Percentiles rank a stretch among this genome's conserved stretches.
Conservation (phyloP, 2,797 vertebrate species). For the Pangasius krempfi region DNA sequence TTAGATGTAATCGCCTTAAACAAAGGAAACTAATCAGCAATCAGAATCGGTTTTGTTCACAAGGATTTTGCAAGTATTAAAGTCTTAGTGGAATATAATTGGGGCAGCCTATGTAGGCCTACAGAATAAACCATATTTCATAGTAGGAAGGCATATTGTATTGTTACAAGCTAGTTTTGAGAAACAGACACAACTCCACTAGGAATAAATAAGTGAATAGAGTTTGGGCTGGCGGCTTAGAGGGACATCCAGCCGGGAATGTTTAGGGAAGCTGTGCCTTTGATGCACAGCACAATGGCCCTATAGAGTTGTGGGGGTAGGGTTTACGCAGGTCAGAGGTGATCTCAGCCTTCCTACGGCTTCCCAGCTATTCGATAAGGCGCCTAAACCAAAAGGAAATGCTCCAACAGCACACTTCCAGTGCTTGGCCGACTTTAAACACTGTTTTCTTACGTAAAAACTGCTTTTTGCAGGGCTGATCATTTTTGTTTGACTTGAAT, state of each 20-base stretch:
- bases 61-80: not conserved
- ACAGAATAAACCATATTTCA: not conserved
- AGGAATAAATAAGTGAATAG: not conserved
- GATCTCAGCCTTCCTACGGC: constrained; percentile 80
- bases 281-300: constrained; percentile 55
- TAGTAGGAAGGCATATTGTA: not conserved
- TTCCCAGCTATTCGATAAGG: constrained; percentile 73
- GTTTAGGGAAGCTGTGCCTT: constrained; percentile 51
- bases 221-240: constrained; percentile 8
- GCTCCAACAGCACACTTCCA: not conserved
- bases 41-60: not conserved
- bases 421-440: not conserved
- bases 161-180: not conserved
- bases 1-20: not conserved
- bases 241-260: constrained; percentile 47
- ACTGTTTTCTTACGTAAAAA: not conserved
- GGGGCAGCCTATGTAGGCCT: too few relatives aligned
- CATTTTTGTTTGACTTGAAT: constrained; percentile 30
- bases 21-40: not conserved
- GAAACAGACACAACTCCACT: not conserved
- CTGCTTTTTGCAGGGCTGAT: not conserved
- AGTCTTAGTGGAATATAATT: not conserved
- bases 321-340: constrained; percentile 80
- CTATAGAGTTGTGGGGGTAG: constrained; percentile 73
- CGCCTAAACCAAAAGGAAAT: constrained; percentile 35